Percentiles rank a stretch among this genome's conserved stretches.
phyloP scores from a whole-genome alignment of 2,113 vertebrate species.

The Ochotona curzoniae region DNA sequence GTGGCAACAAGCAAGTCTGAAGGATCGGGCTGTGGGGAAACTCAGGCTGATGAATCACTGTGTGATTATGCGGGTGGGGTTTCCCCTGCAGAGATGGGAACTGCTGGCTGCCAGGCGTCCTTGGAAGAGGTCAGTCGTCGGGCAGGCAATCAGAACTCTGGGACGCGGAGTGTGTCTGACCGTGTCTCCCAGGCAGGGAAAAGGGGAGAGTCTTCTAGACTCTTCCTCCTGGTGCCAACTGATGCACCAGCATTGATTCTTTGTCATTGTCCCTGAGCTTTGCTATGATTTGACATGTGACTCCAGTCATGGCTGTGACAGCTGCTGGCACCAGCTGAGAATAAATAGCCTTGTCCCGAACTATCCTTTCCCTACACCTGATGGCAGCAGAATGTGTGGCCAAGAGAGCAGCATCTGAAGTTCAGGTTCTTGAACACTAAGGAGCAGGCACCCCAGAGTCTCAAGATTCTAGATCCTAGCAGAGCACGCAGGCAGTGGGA shows the following conservation, averaged over 20 bases:
- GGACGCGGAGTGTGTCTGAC: background rate
- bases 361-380: background rate
- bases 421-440: background rate
- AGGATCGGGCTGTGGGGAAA: slow-evolving; percentile 32
- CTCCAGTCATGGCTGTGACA: background rate
- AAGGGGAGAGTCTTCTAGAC: background rate
- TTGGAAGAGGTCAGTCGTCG: slow-evolving; percentile 61
- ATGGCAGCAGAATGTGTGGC: background rate
- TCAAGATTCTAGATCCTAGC: background rate
- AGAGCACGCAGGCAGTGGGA: background rate
- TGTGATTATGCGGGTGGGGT: slow-evolving; percentile 17
- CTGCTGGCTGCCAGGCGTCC: slow-evolving; percentile 35
- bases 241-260: background rate
- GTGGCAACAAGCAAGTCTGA: slow-evolving; percentile 32
- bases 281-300: background rate
- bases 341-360: background rate
- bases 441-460: background rate
- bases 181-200: background rate
- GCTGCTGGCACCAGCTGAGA: background rate
- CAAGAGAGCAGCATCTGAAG: background rate
- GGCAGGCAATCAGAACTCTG: slow-evolving; percentile 38
- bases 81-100: slow-evolving; percentile 52
- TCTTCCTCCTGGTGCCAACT: background rate
- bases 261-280: background rate
- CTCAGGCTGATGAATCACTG: slow-evolving; percentile 64